Conservation (phyloP, 2,113 vertebrate genomes). For the Willisornis vidua region DNA sequence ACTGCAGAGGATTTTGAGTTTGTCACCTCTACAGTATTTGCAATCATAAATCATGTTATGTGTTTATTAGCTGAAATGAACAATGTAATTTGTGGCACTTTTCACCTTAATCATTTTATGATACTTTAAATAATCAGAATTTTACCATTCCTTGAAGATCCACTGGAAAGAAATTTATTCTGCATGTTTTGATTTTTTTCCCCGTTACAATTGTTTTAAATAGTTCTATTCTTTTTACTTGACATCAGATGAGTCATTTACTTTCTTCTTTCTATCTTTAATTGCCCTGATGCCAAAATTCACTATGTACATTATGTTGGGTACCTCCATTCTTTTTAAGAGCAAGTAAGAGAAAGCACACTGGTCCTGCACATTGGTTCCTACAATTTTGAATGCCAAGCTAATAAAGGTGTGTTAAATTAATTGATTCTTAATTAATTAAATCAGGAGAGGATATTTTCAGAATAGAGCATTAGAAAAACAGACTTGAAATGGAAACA, state of each 20-base stretch:
- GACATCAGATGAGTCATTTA: neutral
- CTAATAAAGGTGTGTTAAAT: neutral
- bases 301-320: neutral
- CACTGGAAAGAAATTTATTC: neutral
- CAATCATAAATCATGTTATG: neutral
- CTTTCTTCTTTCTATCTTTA: neutral
- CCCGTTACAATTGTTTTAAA: neutral
- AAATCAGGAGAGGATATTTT: neutral
- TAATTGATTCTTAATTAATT: neutral
- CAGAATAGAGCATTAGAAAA: neutral
- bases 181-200: accelerated
- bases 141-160: neutral
- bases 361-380: neutral
- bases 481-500: neutral
- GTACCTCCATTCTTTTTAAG: neutral
- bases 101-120: neutral
- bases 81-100: neutral
- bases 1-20: neutral
- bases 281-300: neutral
- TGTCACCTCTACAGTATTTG: neutral
- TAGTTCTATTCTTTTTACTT: neutral
- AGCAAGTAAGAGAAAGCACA: neutral
- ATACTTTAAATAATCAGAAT: neutral
- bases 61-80: neutral
- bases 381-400: neutral